Percentiles rank a stretch among this genome's conserved stretches.
phyloP scores from a whole-genome alignment of 2,888 invertebrate genomes.

The Agrilus biguttatus region DNA sequence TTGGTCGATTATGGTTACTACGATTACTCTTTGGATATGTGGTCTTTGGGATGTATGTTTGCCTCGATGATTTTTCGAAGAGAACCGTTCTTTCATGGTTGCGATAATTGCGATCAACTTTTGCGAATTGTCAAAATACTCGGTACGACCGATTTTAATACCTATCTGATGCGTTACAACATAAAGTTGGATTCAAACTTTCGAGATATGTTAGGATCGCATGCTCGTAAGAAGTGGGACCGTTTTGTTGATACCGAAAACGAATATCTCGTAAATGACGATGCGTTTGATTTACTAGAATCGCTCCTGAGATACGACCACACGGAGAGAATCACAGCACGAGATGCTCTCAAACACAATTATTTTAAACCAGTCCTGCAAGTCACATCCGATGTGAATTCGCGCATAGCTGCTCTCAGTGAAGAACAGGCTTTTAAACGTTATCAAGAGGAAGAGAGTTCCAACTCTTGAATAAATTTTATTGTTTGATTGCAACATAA shows the following conservation, averaged over 20 bases:
- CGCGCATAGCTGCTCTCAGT: no score
- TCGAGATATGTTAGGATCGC: slow-evolving; percentile 17
- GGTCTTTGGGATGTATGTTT: slow-evolving; percentile 31
- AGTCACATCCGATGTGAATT: no score
- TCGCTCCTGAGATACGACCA: slow-evolving; percentile 26
- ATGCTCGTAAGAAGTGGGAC: slow-evolving; percentile 27
- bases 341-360: slow-evolving; percentile 26
- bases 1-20: slow-evolving; percentile 28
- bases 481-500: no score
- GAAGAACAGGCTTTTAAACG: no score
- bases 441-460: no score
- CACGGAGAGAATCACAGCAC: slow-evolving; percentile 25
- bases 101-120: slow-evolving; percentile 28
- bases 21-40: slow-evolving; percentile 30
- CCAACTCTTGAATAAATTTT: no score
- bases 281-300: slow-evolving; percentile 25
- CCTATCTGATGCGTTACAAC: slow-evolving; percentile 26
- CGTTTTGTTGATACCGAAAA: slow-evolving; percentile 27
- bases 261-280: slow-evolving; percentile 27
- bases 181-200: slow-evolving; percentile 21
- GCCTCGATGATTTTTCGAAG: slow-evolving; percentile 29
- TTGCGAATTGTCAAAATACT: slow-evolving; percentile 27
- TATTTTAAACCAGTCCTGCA: slow-evolving; percentile 21
- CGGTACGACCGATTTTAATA: slow-evolving; percentile 22
- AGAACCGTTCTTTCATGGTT: slow-evolving; percentile 29